Conservation (phyloP, 2,888 invertebrate species). For the Leptinotarsa juncta region DNA sequence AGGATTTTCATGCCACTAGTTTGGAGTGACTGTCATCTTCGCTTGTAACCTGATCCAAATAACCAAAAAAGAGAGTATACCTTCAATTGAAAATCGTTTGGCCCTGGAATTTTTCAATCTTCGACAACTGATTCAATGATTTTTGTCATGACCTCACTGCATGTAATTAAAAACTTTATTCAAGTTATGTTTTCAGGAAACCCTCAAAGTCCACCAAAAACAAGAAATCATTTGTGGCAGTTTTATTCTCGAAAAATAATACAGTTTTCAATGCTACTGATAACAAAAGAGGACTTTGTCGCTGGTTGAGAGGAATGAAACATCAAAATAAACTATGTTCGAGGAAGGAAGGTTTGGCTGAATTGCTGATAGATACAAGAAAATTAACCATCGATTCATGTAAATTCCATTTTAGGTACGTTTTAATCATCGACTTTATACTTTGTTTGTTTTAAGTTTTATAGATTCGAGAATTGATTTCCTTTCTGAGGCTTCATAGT, state of each 20-base stretch:
- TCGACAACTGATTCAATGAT: too few species aligned
- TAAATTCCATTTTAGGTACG: constrained; percentile 73
- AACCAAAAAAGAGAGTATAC: too few species aligned
- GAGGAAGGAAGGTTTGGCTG: constrained; percentile 70
- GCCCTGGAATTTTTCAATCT: too few species aligned
- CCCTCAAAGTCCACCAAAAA: constrained; percentile 32
- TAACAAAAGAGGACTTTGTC: constrained; percentile 64
- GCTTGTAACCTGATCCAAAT: too few species aligned
- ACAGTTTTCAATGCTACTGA: constrained; percentile 43
- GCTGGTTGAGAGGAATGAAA: constrained; percentile 70
- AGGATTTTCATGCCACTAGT: too few species aligned
- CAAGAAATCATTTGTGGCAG: constrained; percentile 49
- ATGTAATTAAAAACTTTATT: too few species aligned
- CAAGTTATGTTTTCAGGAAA: constrained; percentile 30
- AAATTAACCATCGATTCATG: constrained; percentile 73
- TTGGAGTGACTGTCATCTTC: too few species aligned
- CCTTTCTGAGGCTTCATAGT: too few species aligned
- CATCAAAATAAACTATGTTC: constrained; percentile 75
- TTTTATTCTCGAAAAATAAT: constrained; percentile 48
- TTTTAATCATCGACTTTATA: constrained; percentile 12
- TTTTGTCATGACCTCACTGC: too few species aligned
- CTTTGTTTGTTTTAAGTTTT: too few species aligned
- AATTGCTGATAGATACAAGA: constrained; percentile 66
- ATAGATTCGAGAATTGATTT: too few species aligned
- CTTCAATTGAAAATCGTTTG: too few species aligned